phyloP scores from a whole-genome alignment of 2,113 vertebrate genomes.

The Beaufortia kweichowensis region DNA sequence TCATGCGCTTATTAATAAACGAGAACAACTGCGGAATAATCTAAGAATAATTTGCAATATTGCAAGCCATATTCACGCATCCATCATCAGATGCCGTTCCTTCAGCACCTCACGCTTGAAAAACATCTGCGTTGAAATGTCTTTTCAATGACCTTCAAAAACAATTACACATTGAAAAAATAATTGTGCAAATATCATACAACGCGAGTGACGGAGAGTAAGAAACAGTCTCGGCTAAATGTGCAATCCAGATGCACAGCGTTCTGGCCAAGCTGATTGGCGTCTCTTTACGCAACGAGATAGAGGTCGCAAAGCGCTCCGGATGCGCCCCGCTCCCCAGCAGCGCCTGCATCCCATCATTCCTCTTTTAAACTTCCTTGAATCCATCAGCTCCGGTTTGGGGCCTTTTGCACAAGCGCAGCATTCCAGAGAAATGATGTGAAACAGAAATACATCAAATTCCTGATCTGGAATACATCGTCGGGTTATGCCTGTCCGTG shows the following conservation, averaged over 20 bases:
- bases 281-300: slow-evolving; percentile 51
- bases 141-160: slow-evolving; percentile 52
- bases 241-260: slow-evolving; percentile 54
- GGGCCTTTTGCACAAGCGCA: slow-evolving; percentile 70
- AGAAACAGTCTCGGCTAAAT: slow-evolving; percentile 33
- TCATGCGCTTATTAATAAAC: slow-evolving; percentile 34
- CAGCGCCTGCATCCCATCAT: slow-evolving; percentile 76
- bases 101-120: slow-evolving; percentile 36
- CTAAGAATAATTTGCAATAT: slow-evolving; percentile 19
- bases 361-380: slow-evolving; percentile 68
- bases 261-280: slow-evolving; percentile 23
- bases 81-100: slow-evolving; percentile 39
- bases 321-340: slow-evolving; percentile 54
- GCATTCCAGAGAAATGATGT: slow-evolving; percentile 74
- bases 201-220: slow-evolving; percentile 44
- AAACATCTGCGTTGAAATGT: slow-evolving; percentile 22
- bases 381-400: slow-evolving; percentile 68
- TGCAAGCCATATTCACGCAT: slow-evolving; percentile 35
- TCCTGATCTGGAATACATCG: slow-evolving; percentile 76
- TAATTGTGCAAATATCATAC: slow-evolving; percentile 50
- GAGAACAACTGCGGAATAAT: neutral
- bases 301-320: slow-evolving; percentile 28
- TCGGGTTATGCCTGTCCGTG: slow-evolving; percentile 59
- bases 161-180: slow-evolving; percentile 50
- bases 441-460: slow-evolving; percentile 76